Evolutionary conservation across 1,140 invertebrate species (phyloP), one percentile per base, ranked within the genome.

Genomic region (Brachystomella parvula): DNA sequence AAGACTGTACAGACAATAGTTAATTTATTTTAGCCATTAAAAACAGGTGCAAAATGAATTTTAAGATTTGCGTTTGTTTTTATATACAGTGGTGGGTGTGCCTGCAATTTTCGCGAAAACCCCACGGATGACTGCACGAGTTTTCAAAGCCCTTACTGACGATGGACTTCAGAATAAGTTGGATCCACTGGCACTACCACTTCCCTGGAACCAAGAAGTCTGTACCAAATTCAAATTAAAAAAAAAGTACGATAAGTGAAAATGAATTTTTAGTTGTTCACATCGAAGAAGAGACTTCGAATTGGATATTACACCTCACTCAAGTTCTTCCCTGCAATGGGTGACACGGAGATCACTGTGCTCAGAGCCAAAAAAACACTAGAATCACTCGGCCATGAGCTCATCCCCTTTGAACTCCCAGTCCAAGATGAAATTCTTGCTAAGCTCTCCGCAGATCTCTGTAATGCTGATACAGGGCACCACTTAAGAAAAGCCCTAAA

Each of bases 131-230:
- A 24, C 65, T 19, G 32, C 67, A 1, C 26, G 47, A n/a, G 49
- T 74, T 15, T 70, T 63, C 33, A 65, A 67, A 33, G 6, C 39
- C 19, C n/a, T 74, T 1, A 58, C 63, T 0, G 12, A 72, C n/a
- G 35, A 71, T n/a, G 63, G 49, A 58, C 26, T 57, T 39, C 73
- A 68, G 60, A 68, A 63, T 58, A 49, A 64, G 26, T 62, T 61
- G 53, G 74, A 74, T 66, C 72, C 70, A 47, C 31, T 65, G 15
- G 33, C 68, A 17, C 24, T 67, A 3, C 70, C 72, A 2, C 53
- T 74, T 57, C 68, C 68, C 26, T 74, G 72, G 72, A 66, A 72
- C 47, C 19, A 44, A 24, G 28, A 67, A 35, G 68, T 70, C 49
- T 64, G 12, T 30, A 58, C 31, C 2, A 63, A 62, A 56, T 33